A percentile compares a stretch with the other conserved stretches of the same genome.
phyloP scores from a whole-genome alignment of 2,113 vertebrate species.

The Melanocharis versteri region DNA sequence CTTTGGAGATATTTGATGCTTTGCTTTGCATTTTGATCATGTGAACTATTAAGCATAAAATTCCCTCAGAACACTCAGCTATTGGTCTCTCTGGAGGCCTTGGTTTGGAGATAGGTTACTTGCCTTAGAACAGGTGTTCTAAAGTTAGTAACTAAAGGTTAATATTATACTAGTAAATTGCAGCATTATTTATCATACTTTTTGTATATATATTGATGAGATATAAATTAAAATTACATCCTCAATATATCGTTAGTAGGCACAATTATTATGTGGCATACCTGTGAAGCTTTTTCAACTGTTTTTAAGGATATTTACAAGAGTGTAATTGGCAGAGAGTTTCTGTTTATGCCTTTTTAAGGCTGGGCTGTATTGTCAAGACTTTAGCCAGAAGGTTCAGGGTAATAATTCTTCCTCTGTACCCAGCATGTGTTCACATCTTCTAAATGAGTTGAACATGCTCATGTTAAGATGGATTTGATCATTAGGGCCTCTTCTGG shows the following conservation, averaged over 20 bases:
- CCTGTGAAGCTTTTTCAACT: background rate
- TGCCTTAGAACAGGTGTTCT: background rate
- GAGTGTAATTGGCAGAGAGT: background rate
- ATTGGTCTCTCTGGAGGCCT: background rate
- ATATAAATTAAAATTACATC: background rate
- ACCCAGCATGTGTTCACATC: background rate
- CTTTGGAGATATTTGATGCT: background rate
- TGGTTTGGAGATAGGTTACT: background rate
- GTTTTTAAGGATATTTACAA: background rate
- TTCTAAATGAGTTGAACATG: background rate
- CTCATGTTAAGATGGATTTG: background rate
- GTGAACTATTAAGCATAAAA: background rate
- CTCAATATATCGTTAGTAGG: background rate
- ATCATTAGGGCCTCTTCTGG: background rate
- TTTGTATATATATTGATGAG: background rate
- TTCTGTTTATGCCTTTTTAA: background rate
- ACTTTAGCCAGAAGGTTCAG: background rate
- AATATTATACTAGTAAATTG: background rate
- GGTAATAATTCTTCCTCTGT: background rate
- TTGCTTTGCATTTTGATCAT: background rate
- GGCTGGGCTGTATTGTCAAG: background rate
- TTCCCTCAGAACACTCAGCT: background rate
- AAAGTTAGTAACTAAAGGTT: background rate
- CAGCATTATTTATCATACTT: background rate
- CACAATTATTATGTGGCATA: background rate